phyloP scores from a whole-genome alignment of 2,888 invertebrate genomes.

The Limenitis camilla region DNA sequence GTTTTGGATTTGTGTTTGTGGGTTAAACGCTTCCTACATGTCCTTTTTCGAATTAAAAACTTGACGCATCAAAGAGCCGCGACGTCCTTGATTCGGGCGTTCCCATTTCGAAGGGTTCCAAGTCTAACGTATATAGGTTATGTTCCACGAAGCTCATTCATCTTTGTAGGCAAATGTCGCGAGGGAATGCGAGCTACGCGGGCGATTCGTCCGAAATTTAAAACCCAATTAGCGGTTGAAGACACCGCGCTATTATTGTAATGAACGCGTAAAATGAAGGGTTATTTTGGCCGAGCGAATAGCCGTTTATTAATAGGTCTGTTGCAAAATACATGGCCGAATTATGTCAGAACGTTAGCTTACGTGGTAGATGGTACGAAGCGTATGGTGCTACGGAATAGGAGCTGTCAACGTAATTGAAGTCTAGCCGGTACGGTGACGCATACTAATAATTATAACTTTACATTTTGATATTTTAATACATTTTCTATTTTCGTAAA shows the following conservation, averaged over 20 bases:
- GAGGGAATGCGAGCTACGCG: slow-evolving; percentile 24
- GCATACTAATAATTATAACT: background rate
- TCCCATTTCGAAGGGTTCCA: slow-evolving; percentile 29
- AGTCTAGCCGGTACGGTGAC: slow-evolving; percentile 5
- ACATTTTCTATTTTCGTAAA: slow-evolving; percentile 11
- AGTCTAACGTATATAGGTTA: slow-evolving; percentile 20
- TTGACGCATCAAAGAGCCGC: slow-evolving; percentile 21
- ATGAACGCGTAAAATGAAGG: slow-evolving; percentile 52
- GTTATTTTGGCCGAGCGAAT: slow-evolving; percentile 57
- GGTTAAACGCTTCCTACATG: slow-evolving; percentile 28
- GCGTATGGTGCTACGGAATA: slow-evolving; percentile 15
- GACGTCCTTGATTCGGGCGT: slow-evolving; percentile 51
- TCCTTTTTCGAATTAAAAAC: slow-evolving; percentile 17
- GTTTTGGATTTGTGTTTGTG: slow-evolving; percentile 38
- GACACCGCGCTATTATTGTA: slow-evolving; percentile 64
- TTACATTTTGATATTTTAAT: slow-evolving; percentile 1
- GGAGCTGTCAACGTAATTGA: slow-evolving; percentile 13
- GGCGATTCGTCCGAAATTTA: slow-evolving; percentile 27
- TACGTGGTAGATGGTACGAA: slow-evolving; percentile 18
- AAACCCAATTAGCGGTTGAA: slow-evolving; percentile 69
- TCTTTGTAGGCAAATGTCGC: slow-evolving; percentile 20
- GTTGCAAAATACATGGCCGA: slow-evolving; percentile 69
- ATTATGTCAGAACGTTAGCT: slow-evolving; percentile 58
- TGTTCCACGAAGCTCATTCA: slow-evolving; percentile 18
- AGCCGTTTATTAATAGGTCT: slow-evolving; percentile 56